phyloP scores from a whole-genome alignment of 2,113 vertebrate genomes.

The Sclerurus mexicanus region DNA sequence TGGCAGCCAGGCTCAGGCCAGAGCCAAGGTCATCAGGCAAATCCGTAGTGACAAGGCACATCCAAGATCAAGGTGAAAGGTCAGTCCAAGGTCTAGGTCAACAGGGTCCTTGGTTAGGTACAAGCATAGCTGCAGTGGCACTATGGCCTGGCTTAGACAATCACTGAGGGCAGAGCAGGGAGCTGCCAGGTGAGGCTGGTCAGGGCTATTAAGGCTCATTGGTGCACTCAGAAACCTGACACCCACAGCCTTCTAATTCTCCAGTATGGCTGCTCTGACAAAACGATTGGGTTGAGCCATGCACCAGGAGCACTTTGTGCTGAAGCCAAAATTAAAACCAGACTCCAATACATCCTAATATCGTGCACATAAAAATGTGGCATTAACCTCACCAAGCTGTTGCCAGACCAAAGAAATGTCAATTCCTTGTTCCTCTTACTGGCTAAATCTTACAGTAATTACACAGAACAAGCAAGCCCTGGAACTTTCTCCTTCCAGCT shows the following conservation, averaged over 20 bases:
- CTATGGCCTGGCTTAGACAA: neutral
- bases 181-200: neutral
- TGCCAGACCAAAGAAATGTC: neutral
- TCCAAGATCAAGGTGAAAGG: neutral
- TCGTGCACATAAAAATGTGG: neutral
- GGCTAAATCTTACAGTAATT: neutral
- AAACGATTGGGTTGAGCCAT: neutral
- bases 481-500: neutral
- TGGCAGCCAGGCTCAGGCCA: neutral
- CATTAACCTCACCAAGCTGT: neutral
- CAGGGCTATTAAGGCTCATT: neutral
- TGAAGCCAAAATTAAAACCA: slow-evolving; percentile 11
- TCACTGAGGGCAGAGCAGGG: neutral
- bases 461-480: neutral
- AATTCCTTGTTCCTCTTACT: neutral
- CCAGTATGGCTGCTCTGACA: neutral
- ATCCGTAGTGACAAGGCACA: rapidly evolving
- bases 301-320: neutral
- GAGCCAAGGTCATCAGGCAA: neutral
- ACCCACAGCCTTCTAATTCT: neutral
- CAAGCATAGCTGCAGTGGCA: neutral
- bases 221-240: no score
- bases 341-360: neutral
- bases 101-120: neutral
- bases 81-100: neutral